Base-by-base conservation (phyloP, 1,140 invertebrate species). In the Odontomachus brunneus region DNA sequence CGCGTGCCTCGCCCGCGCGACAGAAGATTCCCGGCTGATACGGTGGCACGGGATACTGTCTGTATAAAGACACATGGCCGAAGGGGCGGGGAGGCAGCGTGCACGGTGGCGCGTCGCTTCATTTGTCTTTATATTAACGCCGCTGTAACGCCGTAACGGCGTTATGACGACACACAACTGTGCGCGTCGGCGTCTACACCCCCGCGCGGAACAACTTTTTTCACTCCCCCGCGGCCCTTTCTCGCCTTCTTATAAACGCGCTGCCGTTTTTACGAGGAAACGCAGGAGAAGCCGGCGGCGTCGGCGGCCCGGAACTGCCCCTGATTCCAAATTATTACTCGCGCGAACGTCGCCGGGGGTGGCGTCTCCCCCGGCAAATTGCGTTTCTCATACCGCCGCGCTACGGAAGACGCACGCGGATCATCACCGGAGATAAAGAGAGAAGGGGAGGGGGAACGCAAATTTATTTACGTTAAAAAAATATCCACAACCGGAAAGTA, bases 41-140 rank as follows among this genome's bases (percentile, higher is more conserved):
- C 59, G 80, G 82, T 86, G 84, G 86, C 84, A 86, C 76, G 84
- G 83, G 89, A 88, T 89, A 88, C 81, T 82, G 80, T 90, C 89
- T 89, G 89, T 91, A 93, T 93, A 93, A 92, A 94, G 93, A 94
- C 92, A 92, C 92, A 94, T 92, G 91, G 91, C 91, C 85, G 78
- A 82, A 80, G 85, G 78, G 65, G 38, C 38, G 65, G 33, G 22
- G 65, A 49, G 51, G 48, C 51, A 51, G 75, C 75, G 51, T 69
- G 38, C 48, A 24, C 62, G 38, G 69, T 7, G 38, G 38, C 29
- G 76, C 71, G 86, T 83, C 80, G 92, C 91, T 93, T 93, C 92
- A 93, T 94, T 93, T 94, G 92, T 93, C 92, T 93, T 93, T 93
- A 94, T 94, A 94, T 93, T 93, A 93, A 89, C 89, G 89, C 87